Evolutionary conservation across 2,888 invertebrate species (phyloP), one percentile per base, ranked within the genome.

Genomic region (Ormyrus pomaceus): DNA sequence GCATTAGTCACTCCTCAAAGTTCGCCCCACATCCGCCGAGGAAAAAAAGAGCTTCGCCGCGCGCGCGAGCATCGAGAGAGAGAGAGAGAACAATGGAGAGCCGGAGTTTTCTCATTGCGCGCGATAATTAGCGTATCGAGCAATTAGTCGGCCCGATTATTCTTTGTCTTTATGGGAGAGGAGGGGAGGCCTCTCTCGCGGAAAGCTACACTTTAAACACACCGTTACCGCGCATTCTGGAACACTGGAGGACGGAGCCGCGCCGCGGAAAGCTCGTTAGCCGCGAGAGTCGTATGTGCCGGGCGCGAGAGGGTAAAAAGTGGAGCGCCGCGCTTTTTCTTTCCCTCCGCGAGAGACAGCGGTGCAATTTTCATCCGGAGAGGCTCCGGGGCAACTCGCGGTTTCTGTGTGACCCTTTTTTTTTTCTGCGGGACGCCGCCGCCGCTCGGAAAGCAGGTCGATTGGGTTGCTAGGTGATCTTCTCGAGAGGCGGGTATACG

Each of bases 141-240:
- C 74, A 79, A 79, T 75, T 74, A 74, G 79, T 74, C 79, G 46
- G 13, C n/a, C n/a, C 59, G 59, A 77, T 70, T 77, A 77, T 71
- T 77, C 55, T 0, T 53, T 34, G 34, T 45, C 64, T 70, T 77
- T 64, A 50, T 73, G 13, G 11, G 46, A 45, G 53, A 19, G 19
- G 19, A 1, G 19, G 19, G 19, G 19, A 19, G 19, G 19, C 19
- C 19, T 19, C 19, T 19, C 19, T 19, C 19, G 19, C 19, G 19
- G 69, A 69, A 69, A 69, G 69, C 48, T 45, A 48, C 55, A 56
- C 56, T 58, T 69, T 56, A 34, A 69, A 5, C 69, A 8, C 19
- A 19, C 19, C 19, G 19, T 19, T 19, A 19, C 19, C 19, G 19
- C 19, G 19, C 19, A 19, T 19, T 19, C 19, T 19, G 19, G 19